These are phyloP conservation scores for Cheilosia pagana DNA, from an alignment of 2,888 invertebrate genomes.

Conservation along the genomic window DNA sequence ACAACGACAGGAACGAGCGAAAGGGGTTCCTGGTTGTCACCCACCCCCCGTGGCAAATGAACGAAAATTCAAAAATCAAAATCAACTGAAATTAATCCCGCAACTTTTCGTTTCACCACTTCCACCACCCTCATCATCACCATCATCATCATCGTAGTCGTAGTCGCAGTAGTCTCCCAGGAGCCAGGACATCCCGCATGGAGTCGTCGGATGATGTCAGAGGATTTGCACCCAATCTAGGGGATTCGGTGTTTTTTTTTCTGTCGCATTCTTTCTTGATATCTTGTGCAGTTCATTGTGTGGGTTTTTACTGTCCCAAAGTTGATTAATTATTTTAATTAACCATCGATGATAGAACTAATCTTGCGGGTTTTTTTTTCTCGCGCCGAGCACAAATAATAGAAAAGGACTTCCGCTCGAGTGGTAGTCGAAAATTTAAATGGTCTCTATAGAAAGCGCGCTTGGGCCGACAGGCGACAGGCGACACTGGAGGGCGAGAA, in stretches of 20 bases:
- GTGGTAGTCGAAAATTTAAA: slow-evolving; percentile 52
- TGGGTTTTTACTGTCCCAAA: slow-evolving; percentile 36
- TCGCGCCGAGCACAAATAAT: neutral
- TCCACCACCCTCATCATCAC: slow-evolving; percentile 8
- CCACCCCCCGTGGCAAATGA: slow-evolving; percentile 45
- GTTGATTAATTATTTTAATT: slow-evolving; percentile 75
- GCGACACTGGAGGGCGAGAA: neutral
- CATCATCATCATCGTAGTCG: slow-evolving; percentile 8
- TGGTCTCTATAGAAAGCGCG: slow-evolving; percentile 2
- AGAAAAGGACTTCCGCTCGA: slow-evolving; percentile 47
- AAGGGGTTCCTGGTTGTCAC: slow-evolving; percentile 42
- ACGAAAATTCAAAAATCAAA: slow-evolving; percentile 71
- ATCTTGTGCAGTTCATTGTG: slow-evolving; percentile 53
- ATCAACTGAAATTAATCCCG: slow-evolving; percentile 74
- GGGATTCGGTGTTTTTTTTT: slow-evolving; percentile 24
- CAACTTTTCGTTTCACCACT: slow-evolving; percentile 72
- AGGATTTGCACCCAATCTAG: slow-evolving; percentile 68
- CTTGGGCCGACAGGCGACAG: too few relatives aligned
- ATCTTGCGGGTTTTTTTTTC: slow-evolving; percentile 25
- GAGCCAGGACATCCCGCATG: neutral
- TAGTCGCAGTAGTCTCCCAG: neutral
- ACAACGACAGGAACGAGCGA: slow-evolving; percentile 37
- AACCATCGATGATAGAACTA: slow-evolving; percentile 66
- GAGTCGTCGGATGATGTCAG: slow-evolving; percentile 50
- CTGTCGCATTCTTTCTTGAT: slow-evolving; percentile 1